phyloP scores from a whole-genome alignment of 2,113 vertebrate species.

The Pachypanchax playfairii region DNA sequence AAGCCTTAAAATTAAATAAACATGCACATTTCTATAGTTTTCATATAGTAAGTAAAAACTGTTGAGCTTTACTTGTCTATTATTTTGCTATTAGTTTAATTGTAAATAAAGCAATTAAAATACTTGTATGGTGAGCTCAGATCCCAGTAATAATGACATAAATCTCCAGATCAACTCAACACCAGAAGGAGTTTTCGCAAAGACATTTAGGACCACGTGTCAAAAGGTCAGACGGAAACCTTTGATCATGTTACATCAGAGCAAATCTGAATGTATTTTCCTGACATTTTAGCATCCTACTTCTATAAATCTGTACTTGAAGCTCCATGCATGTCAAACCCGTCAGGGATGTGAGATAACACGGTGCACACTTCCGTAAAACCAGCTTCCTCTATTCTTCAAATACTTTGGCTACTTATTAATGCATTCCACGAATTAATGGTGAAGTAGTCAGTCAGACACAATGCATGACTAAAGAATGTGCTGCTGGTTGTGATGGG shows the following conservation, averaged over 20 bases:
- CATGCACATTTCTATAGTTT: too few species aligned
- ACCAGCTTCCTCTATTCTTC: constrained; percentile 11
- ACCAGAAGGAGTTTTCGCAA: neutral
- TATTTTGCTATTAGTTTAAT: too few species aligned
- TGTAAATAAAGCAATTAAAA: too few species aligned
- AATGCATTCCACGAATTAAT: constrained; percentile 66
- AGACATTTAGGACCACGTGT: constrained; percentile 27
- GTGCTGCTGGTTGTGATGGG: constrained; percentile 33
- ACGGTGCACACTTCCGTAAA: constrained; percentile 11
- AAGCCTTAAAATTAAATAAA: too few species aligned
- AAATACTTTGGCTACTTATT: constrained; percentile 14
- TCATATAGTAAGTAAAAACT: too few species aligned
- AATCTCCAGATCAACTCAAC: too few species aligned
- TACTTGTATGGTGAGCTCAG: too few species aligned
- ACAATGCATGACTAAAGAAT: constrained; percentile 70
- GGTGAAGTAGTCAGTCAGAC: constrained; percentile 44
- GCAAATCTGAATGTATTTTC: neutral
- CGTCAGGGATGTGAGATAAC: constrained; percentile 31
- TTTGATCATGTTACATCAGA: constrained; percentile 36
- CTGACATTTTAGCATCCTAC: constrained; percentile 17
- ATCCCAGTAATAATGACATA: too few species aligned
- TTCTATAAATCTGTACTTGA: constrained; percentile 14
- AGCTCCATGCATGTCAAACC: constrained; percentile 25
- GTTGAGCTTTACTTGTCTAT: too few species aligned
- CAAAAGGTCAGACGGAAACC: constrained; percentile 21